Evolutionary conservation across 2,888 invertebrate species (phyloP), one percentile per base, ranked within the genome.

Genomic region (Agrilus biguttatus): DNA sequence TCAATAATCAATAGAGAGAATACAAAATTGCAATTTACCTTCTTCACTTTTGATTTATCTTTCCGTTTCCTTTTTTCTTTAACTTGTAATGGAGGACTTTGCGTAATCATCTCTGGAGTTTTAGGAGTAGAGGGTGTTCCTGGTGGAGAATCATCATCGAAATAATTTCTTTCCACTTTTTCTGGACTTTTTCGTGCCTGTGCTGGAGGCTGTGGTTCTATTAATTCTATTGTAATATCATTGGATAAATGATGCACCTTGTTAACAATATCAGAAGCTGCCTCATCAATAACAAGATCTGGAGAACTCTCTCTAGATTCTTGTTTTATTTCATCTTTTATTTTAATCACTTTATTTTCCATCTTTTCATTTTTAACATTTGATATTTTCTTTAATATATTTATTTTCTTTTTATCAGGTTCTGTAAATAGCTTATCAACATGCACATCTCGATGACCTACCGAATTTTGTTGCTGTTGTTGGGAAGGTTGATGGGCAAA

Each of bases 371-470:
- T 75, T 63, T 79, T 80, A 21, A 77, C 76, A 63, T 82, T 81
- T 46, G 87, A 80, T 61, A 89, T 85, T 66, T 87, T 86, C 61
- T 87, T 89, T 58, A 89, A 84, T 59, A 89, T 86, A 68, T 86
- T 88, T 35, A 87, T 69, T 61, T 89, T 90, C 63, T 81, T 84
- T 64, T 82, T 83, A 61, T 88, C 85, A 0, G 86, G 86, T 64
- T 87, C 87, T 10, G 78, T 80, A 5, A 79, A 75, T 43, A 88
- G 61, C 65, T 82, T 87, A 50, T 63, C 64, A 8, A 63, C 58
- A 41, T 43, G 41, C 10, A 28, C 28, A 28, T 28, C 28, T 28
- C 28, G 28, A 28, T 28, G 28, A 10, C 10, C 28, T 10, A 4
- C 28, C 10, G 10, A 28, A 10, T 28, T 28, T 5, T 28, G 28